Conservation (phyloP, 2,888 invertebrate genomes). For the Leistus spinibarbis region DNA sequence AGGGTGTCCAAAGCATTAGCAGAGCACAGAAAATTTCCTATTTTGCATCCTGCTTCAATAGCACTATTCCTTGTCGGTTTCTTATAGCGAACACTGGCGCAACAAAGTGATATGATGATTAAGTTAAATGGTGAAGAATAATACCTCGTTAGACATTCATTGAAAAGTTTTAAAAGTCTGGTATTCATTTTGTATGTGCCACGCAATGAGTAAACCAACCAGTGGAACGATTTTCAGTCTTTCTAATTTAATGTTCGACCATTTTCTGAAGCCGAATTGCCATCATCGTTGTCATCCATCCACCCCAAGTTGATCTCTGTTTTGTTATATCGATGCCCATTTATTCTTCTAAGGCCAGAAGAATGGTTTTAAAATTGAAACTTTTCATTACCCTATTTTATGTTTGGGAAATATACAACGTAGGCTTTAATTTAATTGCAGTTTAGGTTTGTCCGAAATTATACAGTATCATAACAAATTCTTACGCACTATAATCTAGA, state of each 20-base stretch:
- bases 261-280: neutral
- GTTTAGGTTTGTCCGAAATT: too few species aligned
- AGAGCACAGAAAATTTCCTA: neutral
- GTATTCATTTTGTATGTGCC: slow-evolving; percentile 50
- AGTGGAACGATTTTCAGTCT: slow-evolving; percentile 52
- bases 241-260: slow-evolving; percentile 53
- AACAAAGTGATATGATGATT: slow-evolving; percentile 59
- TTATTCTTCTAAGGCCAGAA: neutral
- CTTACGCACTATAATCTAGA: too few species aligned
- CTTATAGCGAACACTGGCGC: slow-evolving; percentile 42
- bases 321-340: neutral
- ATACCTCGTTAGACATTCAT: slow-evolving; percentile 58
- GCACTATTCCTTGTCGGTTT: slow-evolving; percentile 3
- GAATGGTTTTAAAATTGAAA: too few species aligned
- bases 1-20: neutral
- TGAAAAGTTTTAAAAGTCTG: slow-evolving; percentile 55
- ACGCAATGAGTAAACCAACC: neutral
- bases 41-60: neutral
- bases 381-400: neutral
- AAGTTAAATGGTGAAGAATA: slow-evolving; percentile 58
- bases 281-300: neutral
- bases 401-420: neutral
- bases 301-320: neutral
- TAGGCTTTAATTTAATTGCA: too few species aligned
- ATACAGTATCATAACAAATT: too few species aligned